Conservation (phyloP, 2,113 vertebrate species). For the Pseudorectes ferrugineus region DNA sequence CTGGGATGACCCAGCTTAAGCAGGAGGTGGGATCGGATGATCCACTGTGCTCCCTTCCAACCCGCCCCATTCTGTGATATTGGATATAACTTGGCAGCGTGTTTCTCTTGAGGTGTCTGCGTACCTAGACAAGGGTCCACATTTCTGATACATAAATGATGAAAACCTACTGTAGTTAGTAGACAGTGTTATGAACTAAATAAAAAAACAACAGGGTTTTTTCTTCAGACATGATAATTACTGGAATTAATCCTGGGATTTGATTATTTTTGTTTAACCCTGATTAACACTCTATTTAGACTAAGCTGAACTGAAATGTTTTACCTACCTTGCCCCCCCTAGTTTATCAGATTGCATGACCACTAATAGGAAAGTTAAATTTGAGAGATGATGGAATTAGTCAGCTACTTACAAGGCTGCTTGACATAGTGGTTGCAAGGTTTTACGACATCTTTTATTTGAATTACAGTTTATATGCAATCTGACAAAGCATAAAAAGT, state of each 20-base stretch:
- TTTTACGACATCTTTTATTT: not conserved
- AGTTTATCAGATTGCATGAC: not conserved
- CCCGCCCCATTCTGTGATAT: not conserved
- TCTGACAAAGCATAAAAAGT: not conserved
- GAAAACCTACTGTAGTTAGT: not conserved
- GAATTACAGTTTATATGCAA: not conserved
- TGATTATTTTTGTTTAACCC: not conserved
- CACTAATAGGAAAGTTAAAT: not conserved
- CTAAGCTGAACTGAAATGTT: not conserved
- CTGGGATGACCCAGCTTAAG: not conserved
- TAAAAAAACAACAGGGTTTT: not conserved
- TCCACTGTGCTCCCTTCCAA: not conserved
- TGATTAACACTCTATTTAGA: not conserved
- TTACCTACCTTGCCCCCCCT: not conserved
- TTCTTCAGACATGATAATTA: not conserved
- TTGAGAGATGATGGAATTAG: not conserved
- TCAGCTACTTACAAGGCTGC: not conserved
- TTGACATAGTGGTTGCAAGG: not conserved
- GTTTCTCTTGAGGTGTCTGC: not conserved
- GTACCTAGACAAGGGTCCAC: not conserved
- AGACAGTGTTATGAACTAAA: not conserved
- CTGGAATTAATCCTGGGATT: not conserved
- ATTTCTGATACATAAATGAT: not conserved
- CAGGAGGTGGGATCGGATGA: not conserved
- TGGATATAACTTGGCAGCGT: fast-evolving